Evolutionary conservation across 2,797 vertebrate species (phyloP).

Genomic region (Ibycter americanus): DNA sequence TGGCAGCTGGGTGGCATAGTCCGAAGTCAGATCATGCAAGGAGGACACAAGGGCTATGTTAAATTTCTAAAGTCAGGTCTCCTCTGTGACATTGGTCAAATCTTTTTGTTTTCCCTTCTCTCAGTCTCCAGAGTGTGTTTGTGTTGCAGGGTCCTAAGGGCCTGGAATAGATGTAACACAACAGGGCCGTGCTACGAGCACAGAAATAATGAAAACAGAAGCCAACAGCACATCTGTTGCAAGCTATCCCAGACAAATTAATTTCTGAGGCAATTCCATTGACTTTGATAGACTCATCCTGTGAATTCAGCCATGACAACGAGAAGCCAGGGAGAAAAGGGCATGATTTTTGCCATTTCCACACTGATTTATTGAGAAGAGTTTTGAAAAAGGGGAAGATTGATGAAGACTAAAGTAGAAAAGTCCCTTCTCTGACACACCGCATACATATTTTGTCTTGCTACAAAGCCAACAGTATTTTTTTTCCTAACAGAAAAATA

Average conservation of each 20-base stretch:
- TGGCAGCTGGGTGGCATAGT: not conserved
- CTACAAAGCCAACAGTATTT: not conserved
- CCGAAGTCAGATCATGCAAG: not conserved
- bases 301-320: not conserved
- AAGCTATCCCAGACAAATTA: not conserved
- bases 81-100: not conserved
- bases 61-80: not conserved
- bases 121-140: not conserved
- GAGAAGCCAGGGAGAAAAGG: not conserved
- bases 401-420: not conserved
- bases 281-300: not conserved
- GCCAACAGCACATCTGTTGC: not conserved
- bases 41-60: rapidly evolving
- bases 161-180: not conserved
- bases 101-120: not conserved
- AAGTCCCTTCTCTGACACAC: not conserved
- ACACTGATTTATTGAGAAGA: not conserved
- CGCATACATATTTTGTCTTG: not conserved
- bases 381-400: not conserved
- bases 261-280: constrained; percentile 1
- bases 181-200: rapidly evolving
- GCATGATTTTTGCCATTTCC: not conserved
- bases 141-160: not conserved
- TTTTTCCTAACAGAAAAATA: not conserved
- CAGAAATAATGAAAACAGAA: not conserved